Conservation (phyloP, 2,797 vertebrate species). For the Phoxinus dragarum region DNA sequence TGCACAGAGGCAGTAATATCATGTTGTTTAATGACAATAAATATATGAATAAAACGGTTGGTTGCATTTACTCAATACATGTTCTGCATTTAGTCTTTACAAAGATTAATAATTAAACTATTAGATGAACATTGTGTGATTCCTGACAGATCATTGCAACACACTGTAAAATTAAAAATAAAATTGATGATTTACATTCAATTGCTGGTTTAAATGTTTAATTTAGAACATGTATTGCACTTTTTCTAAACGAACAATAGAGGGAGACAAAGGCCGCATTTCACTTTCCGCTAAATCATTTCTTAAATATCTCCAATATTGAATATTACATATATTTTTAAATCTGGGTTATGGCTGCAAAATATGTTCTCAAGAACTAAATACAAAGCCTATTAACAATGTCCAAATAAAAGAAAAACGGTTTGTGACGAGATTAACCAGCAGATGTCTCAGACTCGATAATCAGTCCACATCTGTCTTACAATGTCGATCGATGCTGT, state of each 20-base stretch:
- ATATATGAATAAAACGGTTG: not conserved
- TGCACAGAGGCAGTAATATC: not conserved
- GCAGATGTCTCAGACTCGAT: conserved; percentile 45
- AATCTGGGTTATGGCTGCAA: not conserved
- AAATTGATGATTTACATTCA: not conserved
- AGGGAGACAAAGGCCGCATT: not conserved
- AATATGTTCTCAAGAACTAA: not conserved
- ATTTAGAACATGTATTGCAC: not conserved
- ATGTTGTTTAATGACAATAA: not conserved
- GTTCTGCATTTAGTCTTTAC: not conserved
- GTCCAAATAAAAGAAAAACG: not conserved
- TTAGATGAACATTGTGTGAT: not conserved
- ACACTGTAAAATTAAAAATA: not conserved
- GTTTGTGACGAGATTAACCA: conserved; percentile 1
- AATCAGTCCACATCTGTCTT: not conserved
- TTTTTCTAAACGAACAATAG: conserved; percentile 21
- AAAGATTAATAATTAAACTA: not conserved
- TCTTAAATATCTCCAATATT: not conserved
- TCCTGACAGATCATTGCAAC: not conserved
- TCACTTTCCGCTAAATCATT: not conserved
- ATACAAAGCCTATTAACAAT: not conserved
- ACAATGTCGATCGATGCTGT: not conserved
- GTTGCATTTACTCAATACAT: not conserved
- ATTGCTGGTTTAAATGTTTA: not conserved
- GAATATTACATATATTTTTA: not conserved